These are phyloP conservation scores for Hydrochoerus hydrochaeris DNA, from an alignment of 2,113 vertebrate species.

Conservation along the genomic window DNA sequence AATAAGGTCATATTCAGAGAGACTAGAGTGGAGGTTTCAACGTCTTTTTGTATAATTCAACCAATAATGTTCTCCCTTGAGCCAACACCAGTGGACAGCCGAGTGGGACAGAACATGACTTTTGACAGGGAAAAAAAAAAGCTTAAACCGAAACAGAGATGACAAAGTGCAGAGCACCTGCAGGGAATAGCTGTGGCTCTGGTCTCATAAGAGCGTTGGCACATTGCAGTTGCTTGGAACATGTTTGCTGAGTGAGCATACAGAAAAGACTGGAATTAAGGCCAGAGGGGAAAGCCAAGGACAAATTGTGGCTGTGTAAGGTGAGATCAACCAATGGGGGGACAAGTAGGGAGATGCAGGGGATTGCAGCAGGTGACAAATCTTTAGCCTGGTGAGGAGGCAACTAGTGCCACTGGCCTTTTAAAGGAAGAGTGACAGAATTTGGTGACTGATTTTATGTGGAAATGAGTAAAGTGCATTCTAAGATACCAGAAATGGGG, in stretches of 20 bases:
- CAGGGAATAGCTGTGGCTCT: not conserved
- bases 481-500: not conserved
- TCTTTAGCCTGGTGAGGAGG: not conserved
- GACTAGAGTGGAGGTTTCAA: not conserved
- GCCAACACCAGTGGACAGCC: not conserved
- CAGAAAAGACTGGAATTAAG: not conserved
- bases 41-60: not conserved
- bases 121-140: not conserved
- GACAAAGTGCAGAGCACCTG: accelerated
- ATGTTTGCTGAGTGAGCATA: accelerated
- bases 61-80: accelerated
- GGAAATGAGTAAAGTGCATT: not conserved
- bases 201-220: accelerated
- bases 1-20: not conserved
- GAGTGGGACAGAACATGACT: not conserved
- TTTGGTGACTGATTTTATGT: not conserved
- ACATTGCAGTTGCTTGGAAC: accelerated
- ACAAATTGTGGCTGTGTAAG: not conserved
- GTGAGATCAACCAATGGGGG: accelerated
- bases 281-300: not conserved
- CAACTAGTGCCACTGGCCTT: not conserved
- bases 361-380: not conserved
- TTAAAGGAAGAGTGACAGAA: not conserved
- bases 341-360: too few species aligned
- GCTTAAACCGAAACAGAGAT: accelerated